Base-by-base conservation (phyloP, 2,113 vertebrate species). In the Ammodytes dubius region DNA sequence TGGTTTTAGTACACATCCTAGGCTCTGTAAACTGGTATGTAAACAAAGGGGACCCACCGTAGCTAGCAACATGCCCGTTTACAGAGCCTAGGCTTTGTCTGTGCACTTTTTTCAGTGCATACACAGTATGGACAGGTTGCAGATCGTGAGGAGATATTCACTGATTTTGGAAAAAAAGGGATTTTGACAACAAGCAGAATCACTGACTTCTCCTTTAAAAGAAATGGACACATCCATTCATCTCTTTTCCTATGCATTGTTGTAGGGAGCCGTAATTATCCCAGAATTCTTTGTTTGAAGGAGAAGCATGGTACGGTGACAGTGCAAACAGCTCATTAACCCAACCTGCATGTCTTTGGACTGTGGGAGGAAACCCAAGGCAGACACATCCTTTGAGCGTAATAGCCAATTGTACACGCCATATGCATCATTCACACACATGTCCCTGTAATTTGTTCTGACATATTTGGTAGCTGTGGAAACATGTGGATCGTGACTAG, bases 391-490 rank as follows among this genome's bases (percentile, higher is more conserved):
- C 76, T 83, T 72, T 59, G 42, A 63, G 65, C 59, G 5, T 49
- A 71, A 78, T 84, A 57, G 84, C 56, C 49, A 80, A 60, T 87
- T 77, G 79, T 79, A 52, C 58, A 80, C 13, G 58, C 42, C 47
- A 79, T 57, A 63, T 77, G 14, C 73, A 80, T 74, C 70, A 83
- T 77, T 75, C 49, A 58, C 45, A 87, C 74, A 84, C 71, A 40
- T 87, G 67, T 68, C 71, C 87, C 84, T 84, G 59, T 82, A 78
- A 91, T 87, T 82, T 66, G 19, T 67, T 11, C 42, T 70, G 68
- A 84, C 68, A 82, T 80, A 78, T 80, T 85, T 70, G 77, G 59
- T 81, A 17, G 85, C 74, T 87, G 81, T 85, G 61, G 63, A 65
- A 84, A 83, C 82, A 74, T 75, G 59, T 17, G 59, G 47, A 83